Evolutionary conservation across 2,797 vertebrate species (phyloP).

Genomic region (Galagoides demidoff): DNA sequence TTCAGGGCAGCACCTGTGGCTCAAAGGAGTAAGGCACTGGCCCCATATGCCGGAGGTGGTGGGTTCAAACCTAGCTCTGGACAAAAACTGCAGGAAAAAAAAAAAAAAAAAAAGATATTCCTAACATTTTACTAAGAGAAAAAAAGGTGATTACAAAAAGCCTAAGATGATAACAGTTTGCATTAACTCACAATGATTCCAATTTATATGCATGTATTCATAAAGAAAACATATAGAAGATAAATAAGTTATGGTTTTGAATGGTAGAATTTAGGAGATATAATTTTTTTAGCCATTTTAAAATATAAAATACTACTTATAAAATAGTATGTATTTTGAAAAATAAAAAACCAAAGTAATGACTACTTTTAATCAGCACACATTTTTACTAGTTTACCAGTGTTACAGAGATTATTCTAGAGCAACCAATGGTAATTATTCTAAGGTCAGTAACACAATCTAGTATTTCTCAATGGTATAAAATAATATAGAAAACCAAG

Average conservation of each 20-base stretch:
- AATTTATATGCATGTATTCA: neutral
- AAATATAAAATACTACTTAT: slow-evolving; percentile 19
- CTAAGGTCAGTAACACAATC: slow-evolving; percentile 12
- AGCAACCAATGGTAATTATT: neutral
- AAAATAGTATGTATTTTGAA: slow-evolving; percentile 34
- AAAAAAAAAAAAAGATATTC: neutral
- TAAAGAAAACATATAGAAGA: neutral
- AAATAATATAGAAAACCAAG: slow-evolving; percentile 43
- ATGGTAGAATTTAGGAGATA: neutral
- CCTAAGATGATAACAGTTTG: neutral
- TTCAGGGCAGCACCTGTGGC: neutral
- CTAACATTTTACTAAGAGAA: neutral
- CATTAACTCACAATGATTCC: neutral
- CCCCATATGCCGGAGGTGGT: no score
- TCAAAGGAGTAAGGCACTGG: no score
- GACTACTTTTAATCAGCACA: neutral
- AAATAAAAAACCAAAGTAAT: slow-evolving; percentile 9
- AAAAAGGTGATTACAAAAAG: neutral
- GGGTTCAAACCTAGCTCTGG: no score
- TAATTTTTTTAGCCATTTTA: slow-evolving; percentile 34
- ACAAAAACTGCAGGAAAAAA: neutral
- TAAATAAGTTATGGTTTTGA: neutral
- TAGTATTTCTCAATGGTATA: neutral
- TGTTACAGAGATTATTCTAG: slow-evolving; percentile 4
- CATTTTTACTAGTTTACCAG: slow-evolving; percentile 26